These are phyloP conservation scores for Columbina picui DNA, from an alignment of 2,113 vertebrate genomes.

Conservation along the genomic window DNA sequence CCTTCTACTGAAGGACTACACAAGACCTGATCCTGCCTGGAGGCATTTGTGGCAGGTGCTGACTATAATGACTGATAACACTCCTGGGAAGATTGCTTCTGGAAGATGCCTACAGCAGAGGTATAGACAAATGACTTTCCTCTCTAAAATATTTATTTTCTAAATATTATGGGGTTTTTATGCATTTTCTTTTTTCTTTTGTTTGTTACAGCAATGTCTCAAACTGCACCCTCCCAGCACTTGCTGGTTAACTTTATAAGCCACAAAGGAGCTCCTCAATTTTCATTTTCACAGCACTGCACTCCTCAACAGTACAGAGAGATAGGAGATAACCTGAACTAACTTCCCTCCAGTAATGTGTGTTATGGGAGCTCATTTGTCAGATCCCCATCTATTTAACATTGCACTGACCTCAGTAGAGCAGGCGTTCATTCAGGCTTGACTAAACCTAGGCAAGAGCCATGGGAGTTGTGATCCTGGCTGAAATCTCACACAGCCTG, in stretches of 20 bases:
- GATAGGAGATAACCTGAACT: background rate
- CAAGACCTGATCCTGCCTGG: background rate
- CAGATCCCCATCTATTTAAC: background rate
- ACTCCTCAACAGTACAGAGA: background rate
- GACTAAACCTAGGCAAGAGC: background rate
- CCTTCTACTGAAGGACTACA: background rate
- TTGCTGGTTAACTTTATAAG: background rate
- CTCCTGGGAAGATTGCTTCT: background rate
- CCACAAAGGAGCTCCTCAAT: background rate
- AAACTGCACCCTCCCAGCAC: background rate
- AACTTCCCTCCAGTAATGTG: background rate
- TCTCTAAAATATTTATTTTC: background rate
- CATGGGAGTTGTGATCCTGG: background rate
- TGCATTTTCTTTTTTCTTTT: background rate
- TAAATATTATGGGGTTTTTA: background rate
- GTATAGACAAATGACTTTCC: background rate
- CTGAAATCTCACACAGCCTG: background rate
- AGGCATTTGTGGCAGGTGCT: background rate
- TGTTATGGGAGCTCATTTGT: background rate
- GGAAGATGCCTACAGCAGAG: background rate
- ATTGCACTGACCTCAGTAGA: background rate
- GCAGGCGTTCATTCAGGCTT: background rate
- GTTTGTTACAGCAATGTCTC: background rate
- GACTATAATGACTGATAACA: background rate
- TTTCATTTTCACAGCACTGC: background rate